Conservation (phyloP, 2,888 invertebrate genomes). For the Cactoblastis cactorum region DNA sequence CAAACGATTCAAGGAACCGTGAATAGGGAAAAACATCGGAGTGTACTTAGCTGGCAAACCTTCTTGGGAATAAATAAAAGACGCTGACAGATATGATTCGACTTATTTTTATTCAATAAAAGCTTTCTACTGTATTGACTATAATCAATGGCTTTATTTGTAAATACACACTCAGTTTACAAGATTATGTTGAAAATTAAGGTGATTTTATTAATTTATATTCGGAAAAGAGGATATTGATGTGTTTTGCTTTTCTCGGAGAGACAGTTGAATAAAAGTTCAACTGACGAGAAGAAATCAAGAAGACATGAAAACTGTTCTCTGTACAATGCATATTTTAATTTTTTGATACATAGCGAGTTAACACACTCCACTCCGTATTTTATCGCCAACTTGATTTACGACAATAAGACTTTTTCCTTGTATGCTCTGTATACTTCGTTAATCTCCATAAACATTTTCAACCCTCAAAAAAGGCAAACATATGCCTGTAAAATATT, state of each 20-base stretch:
- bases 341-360: neutral
- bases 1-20: neutral
- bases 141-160: too few species aligned
- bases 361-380: slow-evolving; percentile 19
- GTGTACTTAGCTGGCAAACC: neutral
- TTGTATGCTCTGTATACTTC: slow-evolving; percentile 5
- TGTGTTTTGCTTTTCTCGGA: too few species aligned
- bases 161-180: too few species aligned
- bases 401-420: slow-evolving; percentile 18
- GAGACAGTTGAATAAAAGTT: too few species aligned
- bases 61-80: neutral
- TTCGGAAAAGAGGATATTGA: too few species aligned
- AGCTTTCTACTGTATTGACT: too few species aligned
- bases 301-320: too few species aligned
- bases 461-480: slow-evolving; percentile 9
- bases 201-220: too few species aligned
- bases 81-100: neutral
- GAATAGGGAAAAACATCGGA: slow-evolving; percentile 9
- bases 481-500: slow-evolving; percentile 2
- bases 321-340: neutral
- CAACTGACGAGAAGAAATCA: too few species aligned
- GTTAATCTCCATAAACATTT: slow-evolving; percentile 8
- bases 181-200: too few species aligned
- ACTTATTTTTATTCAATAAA: too few species aligned
- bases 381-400: slow-evolving; percentile 22